Base-by-base conservation (phyloP, 2,797 vertebrate species). In the Mus minutoides region DNA sequence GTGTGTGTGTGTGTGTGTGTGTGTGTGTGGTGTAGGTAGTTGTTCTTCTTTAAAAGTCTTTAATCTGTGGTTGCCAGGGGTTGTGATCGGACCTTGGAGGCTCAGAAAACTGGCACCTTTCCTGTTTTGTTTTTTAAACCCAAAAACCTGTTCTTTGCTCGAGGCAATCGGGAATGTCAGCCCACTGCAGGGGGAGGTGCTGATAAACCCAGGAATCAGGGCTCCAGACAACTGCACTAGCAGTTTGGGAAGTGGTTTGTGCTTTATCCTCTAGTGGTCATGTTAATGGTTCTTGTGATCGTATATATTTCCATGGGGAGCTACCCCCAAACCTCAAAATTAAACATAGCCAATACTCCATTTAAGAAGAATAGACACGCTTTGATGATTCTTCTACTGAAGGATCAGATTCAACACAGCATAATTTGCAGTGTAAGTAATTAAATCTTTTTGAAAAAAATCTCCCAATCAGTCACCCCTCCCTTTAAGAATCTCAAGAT, bases 381-480 rank as follows among this genome's bases (percentile, higher is more conserved):
- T 80, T 73, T 91, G 76, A 31, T 79, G 34, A 62, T 71, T 21
- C 17, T 85, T 96, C 43, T 75, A 16, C 54, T 54, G 58, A 62
- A 43, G 85, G 58, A 60, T 95, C 90, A 43, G 77, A 46, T 58
- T 34, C 43, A 58, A 69, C 7, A 79, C 92, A 89, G 93, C 91
- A n/a, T 31, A 54, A 79, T 94, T 96, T 77, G 24, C 96, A 34
- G n/a, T 76, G 60, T 11, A 22, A 52, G 82, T 94, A 73, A 95
- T 94, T 60, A 14, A 67, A 49, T 83, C 83, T 46, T 93, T 49
- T 56, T 43, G 43, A 94, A 95, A 95, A 94, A 95, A 92, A 69
- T 76, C 13, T 62, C 52, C 67, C 2, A 24, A 7, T 91, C 60
- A 46, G 87, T 95, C 6, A 31, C 43, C 82, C 13, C n/a, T 1